phyloP scores from a whole-genome alignment of 2,888 invertebrate genomes.

The Pyrgus malvae region DNA sequence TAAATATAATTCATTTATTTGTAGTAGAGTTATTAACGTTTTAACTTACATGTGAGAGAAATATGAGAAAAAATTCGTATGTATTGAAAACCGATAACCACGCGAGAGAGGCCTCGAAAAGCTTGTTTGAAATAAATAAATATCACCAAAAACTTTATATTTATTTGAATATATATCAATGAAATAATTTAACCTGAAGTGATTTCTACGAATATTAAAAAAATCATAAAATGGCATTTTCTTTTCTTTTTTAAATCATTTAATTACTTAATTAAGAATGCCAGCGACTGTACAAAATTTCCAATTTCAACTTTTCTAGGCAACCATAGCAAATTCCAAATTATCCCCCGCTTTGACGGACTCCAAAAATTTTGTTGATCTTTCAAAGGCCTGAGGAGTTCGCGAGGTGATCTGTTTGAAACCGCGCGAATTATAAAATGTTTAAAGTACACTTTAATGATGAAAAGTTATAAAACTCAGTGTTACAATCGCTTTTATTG shows the following conservation, averaged over 20 bases:
- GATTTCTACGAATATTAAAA: neutral
- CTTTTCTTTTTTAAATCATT: neutral
- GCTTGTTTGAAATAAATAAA: no score
- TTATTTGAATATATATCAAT: no score
- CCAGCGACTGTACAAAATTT: slow-evolving; percentile 42
- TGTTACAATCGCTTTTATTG: neutral
- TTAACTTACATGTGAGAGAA: no score
- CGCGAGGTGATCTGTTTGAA: slow-evolving; percentile 15
- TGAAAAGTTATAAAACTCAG: neutral
- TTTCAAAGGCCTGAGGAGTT: slow-evolving; percentile 45
- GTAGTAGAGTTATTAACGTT: no score
- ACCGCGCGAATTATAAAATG: slow-evolving; percentile 13
- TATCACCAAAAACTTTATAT: no score
- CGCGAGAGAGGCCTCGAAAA: no score
- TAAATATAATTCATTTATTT: no score
- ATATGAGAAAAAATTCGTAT: no score
- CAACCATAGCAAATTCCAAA: slow-evolving; percentile 65
- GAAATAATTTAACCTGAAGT: no score
- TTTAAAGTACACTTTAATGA: slow-evolving; percentile 1
- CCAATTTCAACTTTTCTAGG: slow-evolving; percentile 74
- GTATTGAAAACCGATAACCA: no score
- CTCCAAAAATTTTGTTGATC: slow-evolving; percentile 65
- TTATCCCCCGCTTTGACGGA: slow-evolving; percentile 64
- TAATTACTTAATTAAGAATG: neutral
- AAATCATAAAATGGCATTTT: neutral